Evolutionary conservation across 1,140 invertebrate genomes (phyloP), one percentile per base, ranked within the genome.

Genomic region (Cherax quadricarinatus): DNA sequence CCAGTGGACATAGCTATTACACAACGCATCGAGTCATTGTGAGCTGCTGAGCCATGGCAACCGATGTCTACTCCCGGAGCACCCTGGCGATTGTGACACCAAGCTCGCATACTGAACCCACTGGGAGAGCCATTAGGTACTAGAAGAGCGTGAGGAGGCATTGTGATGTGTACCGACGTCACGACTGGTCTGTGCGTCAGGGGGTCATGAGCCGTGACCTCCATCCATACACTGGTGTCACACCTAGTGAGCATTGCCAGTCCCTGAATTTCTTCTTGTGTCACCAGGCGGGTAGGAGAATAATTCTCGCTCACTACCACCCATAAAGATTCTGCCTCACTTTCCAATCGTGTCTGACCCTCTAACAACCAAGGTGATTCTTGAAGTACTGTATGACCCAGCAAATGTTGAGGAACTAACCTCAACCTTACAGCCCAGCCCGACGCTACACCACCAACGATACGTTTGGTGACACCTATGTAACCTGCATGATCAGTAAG

Each of bases 361-460:
- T 92, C 90, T 48, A 86, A 24, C 21, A 92, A 62, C 90, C 90
- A 92, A 18, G 90, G 90, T 4, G 90, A 82, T 49, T 92, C 85
- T 60, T 92, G 90, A 53, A 92, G 48, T 24, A 92, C 84, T 49
- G 73, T 30, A 9, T 51, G 41, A 14, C 84, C 79, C 9, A 86
- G 41, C 57, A 87, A 78, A 16, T 49, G 60, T 16, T 57, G 14
- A 30, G 41, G 18, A 62, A 92, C 80, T 18, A 92, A 30, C 30
- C 86, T 66, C 41, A 82, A 24, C 16, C 66, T 57, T 5, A 70
- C 84, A 41, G 84, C 62, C 60, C 75, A 92, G 12, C 85, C 90
- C 16, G 53, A 41, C 0, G 49, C 10, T 51, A 16, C 83, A 14
- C 60, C 18, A 53, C 48, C 62, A 6, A 12, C 10, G 4, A 24